These are phyloP conservation scores for Oryzias curvinotus DNA, from an alignment of 2,113 vertebrate species.

Conservation along the genomic window DNA sequence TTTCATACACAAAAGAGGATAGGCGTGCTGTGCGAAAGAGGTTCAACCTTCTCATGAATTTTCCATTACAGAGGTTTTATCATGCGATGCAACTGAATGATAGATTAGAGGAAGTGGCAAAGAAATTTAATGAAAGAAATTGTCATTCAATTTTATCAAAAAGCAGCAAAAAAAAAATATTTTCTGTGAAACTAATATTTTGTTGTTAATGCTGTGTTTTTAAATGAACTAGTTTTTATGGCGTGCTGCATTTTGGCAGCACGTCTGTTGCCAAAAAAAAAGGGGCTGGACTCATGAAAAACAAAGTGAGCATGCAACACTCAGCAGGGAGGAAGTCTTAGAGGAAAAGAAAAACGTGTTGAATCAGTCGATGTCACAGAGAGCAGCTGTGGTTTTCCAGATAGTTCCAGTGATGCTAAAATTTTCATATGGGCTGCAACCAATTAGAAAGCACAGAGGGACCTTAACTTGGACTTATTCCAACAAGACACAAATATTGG, in stretches of 20 bases:
- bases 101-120: constrained; percentile 9
- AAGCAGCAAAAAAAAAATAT: not conserved
- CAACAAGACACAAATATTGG: constrained; percentile 3
- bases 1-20: constrained; percentile 1
- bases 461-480: constrained; percentile 51
- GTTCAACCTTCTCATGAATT: constrained; percentile 14
- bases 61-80: constrained; percentile 6
- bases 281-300: constrained; percentile 3
- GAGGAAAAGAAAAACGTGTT: constrained; percentile 21
- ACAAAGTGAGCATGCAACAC: constrained; percentile 5
- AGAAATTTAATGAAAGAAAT: not conserved
- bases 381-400: constrained; percentile 37
- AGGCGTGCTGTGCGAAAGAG: constrained; percentile 1
- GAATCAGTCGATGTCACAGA: constrained; percentile 38
- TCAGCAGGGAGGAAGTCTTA: constrained; percentile 16
- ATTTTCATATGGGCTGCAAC: constrained; percentile 44
- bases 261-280: no score
- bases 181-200: no score
- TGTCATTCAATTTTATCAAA: not conserved
- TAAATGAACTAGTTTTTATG: constrained; percentile 4
- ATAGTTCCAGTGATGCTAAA: constrained; percentile 24
- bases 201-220: not conserved
- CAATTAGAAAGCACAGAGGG: constrained; percentile 55
- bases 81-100: not conserved
- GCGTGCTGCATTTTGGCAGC: no score